phyloP scores from a whole-genome alignment of 2,888 invertebrate genomes.

The Antitype chi region DNA sequence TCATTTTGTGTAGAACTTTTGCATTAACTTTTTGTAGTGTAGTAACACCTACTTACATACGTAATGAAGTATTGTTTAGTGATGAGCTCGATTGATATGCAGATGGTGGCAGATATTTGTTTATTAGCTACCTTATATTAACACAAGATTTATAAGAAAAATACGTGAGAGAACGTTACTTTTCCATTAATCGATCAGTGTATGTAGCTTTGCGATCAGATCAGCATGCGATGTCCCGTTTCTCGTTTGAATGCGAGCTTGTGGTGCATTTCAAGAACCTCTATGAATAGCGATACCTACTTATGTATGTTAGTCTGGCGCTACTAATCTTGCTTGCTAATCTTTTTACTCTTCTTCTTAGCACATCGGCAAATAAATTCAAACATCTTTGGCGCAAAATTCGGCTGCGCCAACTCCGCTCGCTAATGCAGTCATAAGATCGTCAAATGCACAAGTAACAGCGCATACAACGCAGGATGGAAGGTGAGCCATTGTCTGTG shows the following conservation, averaged over 20 bases:
- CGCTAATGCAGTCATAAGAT: too few relatives aligned
- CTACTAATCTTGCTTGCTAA: background rate
- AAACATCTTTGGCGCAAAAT: too few relatives aligned
- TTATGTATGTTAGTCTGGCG: background rate
- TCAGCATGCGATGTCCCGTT: slow-evolving; percentile 27
- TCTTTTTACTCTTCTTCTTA: too few relatives aligned
- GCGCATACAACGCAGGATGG: too few relatives aligned
- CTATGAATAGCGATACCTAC: background rate
- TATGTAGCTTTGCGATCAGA: slow-evolving; percentile 1
- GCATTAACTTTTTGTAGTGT: slow-evolving; percentile 13
- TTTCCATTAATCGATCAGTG: slow-evolving; percentile 5
- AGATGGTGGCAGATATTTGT: slow-evolving; percentile 26
- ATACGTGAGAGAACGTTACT: slow-evolving; percentile 35
- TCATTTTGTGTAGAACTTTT: slow-evolving; percentile 29
- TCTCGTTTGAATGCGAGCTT: background rate
- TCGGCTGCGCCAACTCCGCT: too few relatives aligned
- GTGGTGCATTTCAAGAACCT: slow-evolving; percentile 1
- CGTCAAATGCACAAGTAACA: too few relatives aligned
- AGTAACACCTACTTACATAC: slow-evolving; percentile 56
- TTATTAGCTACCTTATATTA: slow-evolving; percentile 5
- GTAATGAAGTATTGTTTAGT: slow-evolving; percentile 61
- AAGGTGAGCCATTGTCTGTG: too few relatives aligned
- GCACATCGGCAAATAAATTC: too few relatives aligned
- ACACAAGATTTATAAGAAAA: slow-evolving; percentile 15
- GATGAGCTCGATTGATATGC: slow-evolving; percentile 52